Percentiles rank a stretch among this genome's conserved stretches.
These are phyloP conservation scores for Drosophila tripunctata DNA, from an alignment of 2,888 invertebrate genomes.

Conservation along the genomic window DNA sequence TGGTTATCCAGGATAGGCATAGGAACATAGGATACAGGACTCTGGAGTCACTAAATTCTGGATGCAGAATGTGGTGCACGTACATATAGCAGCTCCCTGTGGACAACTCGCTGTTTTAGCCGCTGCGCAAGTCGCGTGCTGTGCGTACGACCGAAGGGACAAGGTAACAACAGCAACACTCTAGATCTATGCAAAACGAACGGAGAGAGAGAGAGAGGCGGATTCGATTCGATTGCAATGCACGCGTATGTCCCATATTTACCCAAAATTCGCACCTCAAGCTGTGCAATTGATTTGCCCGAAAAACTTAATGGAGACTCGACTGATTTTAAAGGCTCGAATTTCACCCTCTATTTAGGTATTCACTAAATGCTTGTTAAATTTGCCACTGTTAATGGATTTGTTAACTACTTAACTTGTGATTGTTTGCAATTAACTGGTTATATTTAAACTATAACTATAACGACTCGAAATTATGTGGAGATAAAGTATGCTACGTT, in stretches of 20 bases:
- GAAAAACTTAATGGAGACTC: neutral
- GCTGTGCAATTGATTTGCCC: conserved; percentile 39
- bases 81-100: conserved; percentile 44
- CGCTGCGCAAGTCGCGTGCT: conserved; percentile 64
- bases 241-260: conserved; percentile 20
- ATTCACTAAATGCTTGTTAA: neutral
- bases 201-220: neutral
- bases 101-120: conserved; percentile 44
- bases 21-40: conserved; percentile 20
- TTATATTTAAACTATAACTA: too few species aligned
- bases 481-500: too few species aligned
- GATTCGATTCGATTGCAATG: neutral
- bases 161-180: neutral
- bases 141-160: conserved; percentile 62
- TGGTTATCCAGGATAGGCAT: conserved; percentile 5
- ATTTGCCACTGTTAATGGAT: neutral
- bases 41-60: neutral
- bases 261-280: conserved; percentile 9
- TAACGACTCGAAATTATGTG: too few species aligned
- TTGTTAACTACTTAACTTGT: neutral
- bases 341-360: neutral
- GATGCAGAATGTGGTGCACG: conserved; percentile 33
- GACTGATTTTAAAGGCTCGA: neutral
- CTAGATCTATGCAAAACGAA: neutral
- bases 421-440: too few species aligned